Evolutionary conservation across 2,888 invertebrate genomes (phyloP), one percentile per base, ranked within the genome.

Genomic region (Cremastinae sp.): DNA sequence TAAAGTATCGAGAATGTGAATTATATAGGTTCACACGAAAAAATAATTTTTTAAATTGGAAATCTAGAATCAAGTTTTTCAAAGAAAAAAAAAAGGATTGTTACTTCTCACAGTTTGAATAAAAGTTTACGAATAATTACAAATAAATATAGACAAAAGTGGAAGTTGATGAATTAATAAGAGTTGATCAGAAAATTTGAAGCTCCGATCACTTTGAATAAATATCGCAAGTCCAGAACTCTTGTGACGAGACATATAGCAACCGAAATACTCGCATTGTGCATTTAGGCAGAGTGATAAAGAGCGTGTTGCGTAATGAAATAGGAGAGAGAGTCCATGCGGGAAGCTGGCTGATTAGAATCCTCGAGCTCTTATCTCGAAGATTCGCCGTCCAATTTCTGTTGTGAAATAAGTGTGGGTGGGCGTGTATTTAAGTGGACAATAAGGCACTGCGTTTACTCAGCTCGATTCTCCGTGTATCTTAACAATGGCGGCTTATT

Each of bases 401-500:
- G n/a, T n/a, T n/a, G n/a, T n/a, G n/a, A n/a, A n/a, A 70, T 69
- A 28, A 56, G 54, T 53, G 62, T 47, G 54, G 1, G 14, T 47
- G 41, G 28, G 36, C 1, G 22, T 9, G 10, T 28, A 7, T 28
- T 28, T 47, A 18, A 18, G 47, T 74, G 78, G 64, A 81, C 79
- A 80, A 81, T 80, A 80, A 80, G 78, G 78, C 70, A 70, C 73
- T 61, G 51, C 28, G 41, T 36, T n/a, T 41, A 16, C 56, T 73
- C 56, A 56, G 72, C 64, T 70, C 66, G 76, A 83, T 83, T 80
- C 79, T 79, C 78, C 80, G 79, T 79, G 82, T 85, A 83, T 82
- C 81, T 82, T 80, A 82, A 87, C 88, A 87, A 88, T 87, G 86
- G 84, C 82, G 85, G 88, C 87, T 88, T 88, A 88, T 88, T 88